Conservation (phyloP, 2,113 vertebrate species). For the Onychostoma macrolepis region DNA sequence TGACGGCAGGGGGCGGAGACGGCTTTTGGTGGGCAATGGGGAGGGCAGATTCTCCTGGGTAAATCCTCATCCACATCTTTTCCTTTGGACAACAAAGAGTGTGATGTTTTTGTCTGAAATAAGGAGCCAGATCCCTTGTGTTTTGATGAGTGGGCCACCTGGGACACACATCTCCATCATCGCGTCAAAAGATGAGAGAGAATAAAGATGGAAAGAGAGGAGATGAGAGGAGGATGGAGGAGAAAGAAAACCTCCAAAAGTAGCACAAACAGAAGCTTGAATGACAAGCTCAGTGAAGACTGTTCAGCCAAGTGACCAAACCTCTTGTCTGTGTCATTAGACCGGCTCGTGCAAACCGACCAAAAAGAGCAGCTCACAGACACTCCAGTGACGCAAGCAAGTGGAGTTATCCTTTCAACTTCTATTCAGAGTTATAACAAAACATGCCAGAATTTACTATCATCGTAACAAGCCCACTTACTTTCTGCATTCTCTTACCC, state of each 20-base stretch:
- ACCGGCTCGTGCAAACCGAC: slow-evolving; percentile 18
- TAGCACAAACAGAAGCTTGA: slow-evolving; percentile 34
- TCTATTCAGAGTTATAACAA: neutral
- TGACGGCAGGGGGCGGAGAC: slow-evolving; percentile 70
- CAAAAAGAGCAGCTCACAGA: slow-evolving; percentile 17
- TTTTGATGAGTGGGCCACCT: slow-evolving; percentile 82
- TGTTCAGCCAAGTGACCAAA: slow-evolving; percentile 28
- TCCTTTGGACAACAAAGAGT: slow-evolving; percentile 78
- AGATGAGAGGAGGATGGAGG: slow-evolving; percentile 23
- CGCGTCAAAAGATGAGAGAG: slow-evolving; percentile 58
- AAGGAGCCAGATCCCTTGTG: slow-evolving; percentile 73
- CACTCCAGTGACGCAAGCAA: slow-evolving; percentile 1
- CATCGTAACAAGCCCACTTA: neutral
- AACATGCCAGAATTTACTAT: no score
- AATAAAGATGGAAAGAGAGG: slow-evolving; percentile 39
- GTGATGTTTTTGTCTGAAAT: slow-evolving; percentile 80
- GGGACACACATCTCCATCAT: slow-evolving; percentile 77
- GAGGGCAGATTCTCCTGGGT: slow-evolving; percentile 72
- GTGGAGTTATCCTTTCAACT: slow-evolving; percentile 12
- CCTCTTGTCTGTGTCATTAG: slow-evolving; percentile 25
- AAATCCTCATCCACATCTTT: slow-evolving; percentile 67
- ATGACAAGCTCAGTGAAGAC: slow-evolving; percentile 27
- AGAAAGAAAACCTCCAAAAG: slow-evolving; percentile 46
- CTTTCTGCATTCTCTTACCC: neutral
- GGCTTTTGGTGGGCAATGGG: slow-evolving; percentile 72